Evolutionary conservation across 2,888 invertebrate genomes (phyloP).

Genomic region (Cinara cedri): DNA sequence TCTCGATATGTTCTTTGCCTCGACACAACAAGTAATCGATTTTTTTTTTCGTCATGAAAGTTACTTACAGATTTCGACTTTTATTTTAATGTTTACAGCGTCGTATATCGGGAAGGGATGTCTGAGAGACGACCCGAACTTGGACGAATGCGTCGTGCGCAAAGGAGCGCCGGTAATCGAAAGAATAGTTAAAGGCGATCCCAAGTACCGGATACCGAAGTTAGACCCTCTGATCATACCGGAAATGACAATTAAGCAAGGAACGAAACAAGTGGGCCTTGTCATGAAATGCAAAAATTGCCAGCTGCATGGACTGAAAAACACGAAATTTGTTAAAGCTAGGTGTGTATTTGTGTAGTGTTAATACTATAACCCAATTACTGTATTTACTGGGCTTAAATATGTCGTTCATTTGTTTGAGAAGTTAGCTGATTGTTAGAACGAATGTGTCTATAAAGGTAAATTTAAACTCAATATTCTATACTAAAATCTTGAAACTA

Average conservation of each 20-base stretch:
- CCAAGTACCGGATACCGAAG: conserved; percentile 60
- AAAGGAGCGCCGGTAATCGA: conserved; percentile 60
- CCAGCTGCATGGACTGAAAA: conserved; percentile 59
- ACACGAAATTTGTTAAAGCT: conserved; percentile 59
- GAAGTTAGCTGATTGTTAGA: no score
- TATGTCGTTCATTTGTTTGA: no score
- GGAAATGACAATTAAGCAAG: conserved; percentile 60
- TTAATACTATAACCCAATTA: no score
- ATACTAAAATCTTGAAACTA: no score
- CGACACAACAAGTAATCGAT: no score
- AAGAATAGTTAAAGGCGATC: conserved; percentile 60
- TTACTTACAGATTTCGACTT: no score
- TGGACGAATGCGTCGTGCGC: conserved; percentile 60
- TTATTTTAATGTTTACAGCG: conserved; percentile 59
- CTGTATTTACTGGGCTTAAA: no score
- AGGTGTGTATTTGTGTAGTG: no score
- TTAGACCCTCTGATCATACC: conserved; percentile 60
- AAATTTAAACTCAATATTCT: no score
- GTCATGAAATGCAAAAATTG: conserved; percentile 59
- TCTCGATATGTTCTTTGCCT: no score
- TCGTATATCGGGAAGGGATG: conserved; percentile 61
- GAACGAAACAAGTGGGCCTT: conserved; percentile 60
- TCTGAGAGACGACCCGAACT: conserved; percentile 60
- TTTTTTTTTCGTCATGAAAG: no score
- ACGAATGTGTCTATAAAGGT: no score